These are phyloP conservation scores for Macrobrachium rosenbergii DNA, from an alignment of 1,140 invertebrate species.

Conservation along the genomic window DNA sequence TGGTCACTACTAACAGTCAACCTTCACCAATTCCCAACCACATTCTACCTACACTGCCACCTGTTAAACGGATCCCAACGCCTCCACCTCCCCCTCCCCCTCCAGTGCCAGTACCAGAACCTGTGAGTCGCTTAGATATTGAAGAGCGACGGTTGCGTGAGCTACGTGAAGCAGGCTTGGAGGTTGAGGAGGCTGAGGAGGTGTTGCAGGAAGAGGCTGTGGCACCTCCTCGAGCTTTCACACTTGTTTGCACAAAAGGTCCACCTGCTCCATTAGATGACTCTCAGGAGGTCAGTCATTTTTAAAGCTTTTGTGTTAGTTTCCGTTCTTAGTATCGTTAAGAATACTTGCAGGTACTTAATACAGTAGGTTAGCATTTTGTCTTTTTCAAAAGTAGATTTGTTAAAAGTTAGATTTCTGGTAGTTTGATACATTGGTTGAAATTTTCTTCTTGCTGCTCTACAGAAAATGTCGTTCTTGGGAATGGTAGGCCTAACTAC, in stretches of 20 bases:
- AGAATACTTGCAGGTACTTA: neutral
- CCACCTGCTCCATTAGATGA: conserved; percentile 51
- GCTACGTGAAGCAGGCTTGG: conserved; percentile 52
- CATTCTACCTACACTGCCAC: conserved; percentile 5
- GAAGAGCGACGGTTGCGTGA: conserved; percentile 48
- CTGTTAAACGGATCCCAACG: conserved; percentile 31
- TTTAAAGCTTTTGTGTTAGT: neutral
- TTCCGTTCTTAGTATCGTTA: neutral
- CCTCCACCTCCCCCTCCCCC: conserved; percentile 43
- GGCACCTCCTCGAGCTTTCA: conserved; percentile 36
- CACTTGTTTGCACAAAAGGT: conserved; percentile 52
- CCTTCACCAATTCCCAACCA: conserved; percentile 29
- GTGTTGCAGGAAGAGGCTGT: conserved; percentile 57
- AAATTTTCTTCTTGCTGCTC: neutral
- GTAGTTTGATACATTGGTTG: neutral
- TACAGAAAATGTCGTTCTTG: conserved; percentile 52
- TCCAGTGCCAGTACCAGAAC: conserved; percentile 32
- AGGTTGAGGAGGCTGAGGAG: conserved; percentile 59
- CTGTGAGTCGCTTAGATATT: conserved; percentile 46
- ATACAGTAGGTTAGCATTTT: neutral
- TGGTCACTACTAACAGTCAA: neutral
- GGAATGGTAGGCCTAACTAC: conserved; percentile 49
- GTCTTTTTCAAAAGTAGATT: neutral
- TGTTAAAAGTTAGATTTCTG: neutral
- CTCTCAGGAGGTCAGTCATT: conserved; percentile 47